Evolutionary conservation across 2,797 vertebrate genomes (phyloP), one percentile per base, ranked within the genome.

Genomic region (Macropodus opercularis): DNA sequence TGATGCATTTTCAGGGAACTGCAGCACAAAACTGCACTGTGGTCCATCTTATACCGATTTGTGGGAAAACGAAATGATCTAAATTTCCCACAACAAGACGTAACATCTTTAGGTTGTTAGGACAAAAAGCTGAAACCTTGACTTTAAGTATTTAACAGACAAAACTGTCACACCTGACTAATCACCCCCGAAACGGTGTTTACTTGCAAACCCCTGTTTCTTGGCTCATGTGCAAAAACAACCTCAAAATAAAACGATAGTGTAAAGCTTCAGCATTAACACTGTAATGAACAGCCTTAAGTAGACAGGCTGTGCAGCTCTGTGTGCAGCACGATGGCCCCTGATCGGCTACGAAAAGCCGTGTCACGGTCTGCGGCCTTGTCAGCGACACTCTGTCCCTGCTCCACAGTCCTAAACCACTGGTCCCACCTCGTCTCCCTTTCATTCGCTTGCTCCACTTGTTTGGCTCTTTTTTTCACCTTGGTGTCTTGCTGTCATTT

Each of bases 321-420:
- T 19, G 12, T 13, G 63, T 55, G 49, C 43, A 42, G 34, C 13
- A 23, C 60, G 24, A 68, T 62, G 49, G 40, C 44, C 49, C 11
- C 41, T 2, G 32, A 59, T 44, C 53, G 31, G 32, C 36, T 31
- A 12, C 32, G 46, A 48, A 53, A 27, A 51, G 26, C 61, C 54
- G 29, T 74, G 50, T 77, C 71, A 72, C 44, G 12, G 19, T 54
- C 47, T 39, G n/a, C 53, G 58, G 43, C 59, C 74, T 58, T 78
- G 75, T 74, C 74, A 67, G 35, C 68, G 31, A 72, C 60, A 40
- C 44, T 54, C 29, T 50, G 47, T 15, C 39, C 17, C 22, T 12
- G 31, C 24, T 52, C 46, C 31, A 13, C 3, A 1, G 39, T 49
- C 58, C 48, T 56, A 42, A 71, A 67, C 42, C 59, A 19, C 47